phyloP scores from a whole-genome alignment of 2,888 invertebrate genomes.

The Oconnorella tubifera region DNA sequence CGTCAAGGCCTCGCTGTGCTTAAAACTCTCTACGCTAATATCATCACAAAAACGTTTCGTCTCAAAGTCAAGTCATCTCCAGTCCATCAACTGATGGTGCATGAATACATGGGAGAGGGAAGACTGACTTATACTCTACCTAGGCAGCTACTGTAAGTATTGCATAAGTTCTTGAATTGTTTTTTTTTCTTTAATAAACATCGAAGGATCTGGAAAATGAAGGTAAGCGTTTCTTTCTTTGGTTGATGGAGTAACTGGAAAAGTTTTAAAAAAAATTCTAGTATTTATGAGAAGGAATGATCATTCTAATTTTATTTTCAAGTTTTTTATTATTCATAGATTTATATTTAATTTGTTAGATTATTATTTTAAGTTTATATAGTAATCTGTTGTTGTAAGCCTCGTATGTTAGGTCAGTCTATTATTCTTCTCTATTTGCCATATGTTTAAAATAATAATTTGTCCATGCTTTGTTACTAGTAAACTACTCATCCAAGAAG shows the following conservation, averaged over 20 bases:
- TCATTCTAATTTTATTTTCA: too few relatives aligned
- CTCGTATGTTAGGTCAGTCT: too few relatives aligned
- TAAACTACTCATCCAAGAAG: slow-evolving; percentile 84
- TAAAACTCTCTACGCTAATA: slow-evolving; percentile 62
- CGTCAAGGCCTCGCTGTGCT: slow-evolving; percentile 38
- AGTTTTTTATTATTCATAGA: too few relatives aligned
- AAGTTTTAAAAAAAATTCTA: too few relatives aligned
- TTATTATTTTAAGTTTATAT: too few relatives aligned
- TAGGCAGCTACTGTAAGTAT: slow-evolving; percentile 77
- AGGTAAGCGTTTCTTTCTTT: slow-evolving; percentile 4
- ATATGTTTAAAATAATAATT: too few relatives aligned
- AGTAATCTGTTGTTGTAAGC: too few relatives aligned
- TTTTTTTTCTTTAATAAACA: too few relatives aligned
- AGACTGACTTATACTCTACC: slow-evolving; percentile 80
- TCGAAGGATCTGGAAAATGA: background rate
- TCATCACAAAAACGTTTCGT: slow-evolving; percentile 69
- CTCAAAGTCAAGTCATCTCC: slow-evolving; percentile 79
- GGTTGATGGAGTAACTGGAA: background rate
- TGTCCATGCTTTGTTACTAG: slow-evolving; percentile 63
- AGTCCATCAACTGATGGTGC: slow-evolving; percentile 86
- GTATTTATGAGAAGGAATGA: too few relatives aligned
- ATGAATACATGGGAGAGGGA: slow-evolving; percentile 88
- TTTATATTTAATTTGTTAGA: too few relatives aligned
- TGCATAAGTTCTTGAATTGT: too few relatives aligned
- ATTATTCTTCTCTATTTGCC: too few relatives aligned